Evolutionary conservation across 2,888 invertebrate genomes (phyloP), one percentile per base, ranked within the genome.

Genomic region (Plebejus melissa): DNA sequence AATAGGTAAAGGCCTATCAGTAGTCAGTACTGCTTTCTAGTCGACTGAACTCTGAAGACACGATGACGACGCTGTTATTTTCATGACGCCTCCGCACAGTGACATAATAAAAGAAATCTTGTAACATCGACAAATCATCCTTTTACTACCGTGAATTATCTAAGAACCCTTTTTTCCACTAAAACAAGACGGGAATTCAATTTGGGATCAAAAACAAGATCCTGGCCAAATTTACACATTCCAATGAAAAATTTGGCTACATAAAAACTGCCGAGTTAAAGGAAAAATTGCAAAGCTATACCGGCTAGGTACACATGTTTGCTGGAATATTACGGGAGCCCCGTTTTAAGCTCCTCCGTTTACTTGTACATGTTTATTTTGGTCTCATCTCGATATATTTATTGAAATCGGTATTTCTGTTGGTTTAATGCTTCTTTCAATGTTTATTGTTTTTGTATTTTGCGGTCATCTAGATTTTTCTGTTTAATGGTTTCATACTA

Each of bases 311-410:
- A 74, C 74, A 71, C 74, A 79, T 89, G 90, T 90, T 90, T 90
- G 89, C 89, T 88, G 86, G 86, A 87, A 88, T 87, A 87, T 87
- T 85, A 84, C 86, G 87, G 87, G 87, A 88, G 86, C 85, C 86
- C 88, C 89, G 91, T 90, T 90, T 92, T 89, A 91, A 90, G 89
- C 85, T 36, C 86, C 83, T 86, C 86, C 86, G 85, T 82, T 82
- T 77, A 69, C 57, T 83, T 75, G 83, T 82, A 85, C 81, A 87
- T 91, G 87, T 91, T 92, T 90, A 90, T 90, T 88, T 90, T 90
- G 85, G 87, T 87, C 87, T 90, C 89, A 89, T 90, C 87, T 88
- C 88, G 88, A 90, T 89, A 88, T 90, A 90, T 90, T 90, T 91
- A 90, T 90, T 88, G 88, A 86, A 84, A 87, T 85, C 86, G 83